Base-by-base conservation (phyloP, 2,888 invertebrate genomes). In the Sarcophaga caerulescens region DNA sequence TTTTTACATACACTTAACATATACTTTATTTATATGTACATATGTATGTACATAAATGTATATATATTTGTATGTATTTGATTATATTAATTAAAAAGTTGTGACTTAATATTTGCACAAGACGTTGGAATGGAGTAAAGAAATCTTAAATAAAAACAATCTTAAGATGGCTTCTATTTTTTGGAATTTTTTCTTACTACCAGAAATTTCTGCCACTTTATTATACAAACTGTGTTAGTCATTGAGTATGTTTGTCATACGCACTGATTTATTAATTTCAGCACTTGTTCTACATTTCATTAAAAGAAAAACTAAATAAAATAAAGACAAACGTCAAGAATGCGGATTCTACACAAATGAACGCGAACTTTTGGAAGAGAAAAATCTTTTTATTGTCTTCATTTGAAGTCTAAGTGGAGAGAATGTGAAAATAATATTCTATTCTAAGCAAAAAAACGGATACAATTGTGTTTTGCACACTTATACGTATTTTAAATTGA, bases 71-170 rank as follows among this genome's bases (percentile, higher is more conserved):
- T 74, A 23, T 52, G 6, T 83, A 52, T 77, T 71, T 83, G 47
- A 68, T 66, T 73, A 57, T 63, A 62, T 78, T 78, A 83, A 83
- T 83, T 78, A 78, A 78, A 82, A 83, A 83, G 68, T 83, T 83
- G 35, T 59, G 35, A 68, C 12, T 70, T 62, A 5, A 17, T 82
- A 60, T 82, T 65, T 77, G 35, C 12, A 52, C 60, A 78, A 74
- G 73, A 62, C 60, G 63, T 77, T 76, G 17, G 12, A 59, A 25
- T 1, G 25, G 68, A 75, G 62, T 14, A 35, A 35, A 5, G 23
- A 11, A 52, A 21, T 5, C 23, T 35, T 45, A 47, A 44, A 68
- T 59, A 68, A 65, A 44, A 35, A 35, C 10, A 35, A 35, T 0
- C 35, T 35, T 35, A 35, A 35, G 5, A n/a, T n/a, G n/a, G n/a